phyloP scores from a whole-genome alignment of 2,888 invertebrate species.

The Teinopalpus imperialis region DNA sequence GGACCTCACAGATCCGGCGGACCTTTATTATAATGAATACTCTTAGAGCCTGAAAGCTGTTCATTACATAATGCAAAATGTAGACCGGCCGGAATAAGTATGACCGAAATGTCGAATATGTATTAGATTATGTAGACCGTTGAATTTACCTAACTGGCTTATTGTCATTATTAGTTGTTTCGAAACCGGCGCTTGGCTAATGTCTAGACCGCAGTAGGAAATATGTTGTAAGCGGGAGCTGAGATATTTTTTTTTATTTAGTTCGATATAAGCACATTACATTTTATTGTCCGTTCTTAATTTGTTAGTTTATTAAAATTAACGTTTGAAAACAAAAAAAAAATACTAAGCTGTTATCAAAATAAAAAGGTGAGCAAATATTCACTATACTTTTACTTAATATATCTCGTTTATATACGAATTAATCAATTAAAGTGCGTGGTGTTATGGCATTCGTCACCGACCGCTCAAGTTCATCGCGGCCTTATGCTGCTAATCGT shows the following conservation, averaged over 20 bases:
- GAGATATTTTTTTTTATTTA: constrained; percentile 20
- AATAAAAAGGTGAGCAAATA: too few relatives aligned
- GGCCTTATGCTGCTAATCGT: constrained; percentile 70
- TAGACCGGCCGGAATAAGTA: constrained; percentile 30
- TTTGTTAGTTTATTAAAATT: neutral
- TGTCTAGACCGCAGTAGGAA: constrained; percentile 42
- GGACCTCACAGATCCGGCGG: constrained; percentile 19
- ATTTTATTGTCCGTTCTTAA: neutral
- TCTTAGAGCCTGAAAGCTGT: constrained; percentile 21
- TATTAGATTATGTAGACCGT: constrained; percentile 42
- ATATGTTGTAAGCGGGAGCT: constrained; percentile 34
- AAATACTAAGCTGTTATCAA: too few relatives aligned
- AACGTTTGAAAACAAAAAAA: too few relatives aligned
- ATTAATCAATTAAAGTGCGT: constrained; percentile 30
- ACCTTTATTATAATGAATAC: constrained; percentile 22
- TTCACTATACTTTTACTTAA: too few relatives aligned
- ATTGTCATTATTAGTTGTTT: constrained; percentile 39
- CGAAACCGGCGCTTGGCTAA: constrained; percentile 44
- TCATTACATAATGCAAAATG: constrained; percentile 33
- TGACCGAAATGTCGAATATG: constrained; percentile 35
- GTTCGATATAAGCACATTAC: constrained; percentile 4
- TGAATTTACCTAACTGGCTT: constrained; percentile 39
- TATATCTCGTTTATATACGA: too few relatives aligned
- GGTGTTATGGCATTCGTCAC: constrained; percentile 49
- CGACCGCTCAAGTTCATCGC: constrained; percentile 67